Percentiles rank a stretch among this genome's conserved stretches.
These are phyloP conservation scores for Pseudochirops corinnae DNA, from an alignment of 2,797 vertebrate species.

Conservation along the genomic window DNA sequence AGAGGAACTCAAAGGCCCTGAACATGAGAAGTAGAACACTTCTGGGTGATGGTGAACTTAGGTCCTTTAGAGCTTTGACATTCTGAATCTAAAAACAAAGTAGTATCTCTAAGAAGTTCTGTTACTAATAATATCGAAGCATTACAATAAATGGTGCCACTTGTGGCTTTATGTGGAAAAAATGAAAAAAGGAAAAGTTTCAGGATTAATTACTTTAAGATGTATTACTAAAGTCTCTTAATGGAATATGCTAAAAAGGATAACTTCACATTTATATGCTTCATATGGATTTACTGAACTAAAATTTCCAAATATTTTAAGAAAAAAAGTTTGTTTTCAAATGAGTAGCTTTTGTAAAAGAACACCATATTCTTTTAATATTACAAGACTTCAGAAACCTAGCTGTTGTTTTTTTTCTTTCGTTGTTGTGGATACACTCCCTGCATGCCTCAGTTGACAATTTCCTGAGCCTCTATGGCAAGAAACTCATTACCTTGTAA, in stretches of 20 bases:
- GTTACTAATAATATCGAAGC: slow-evolving; percentile 44
- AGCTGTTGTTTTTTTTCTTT: neutral
- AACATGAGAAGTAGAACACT: neutral
- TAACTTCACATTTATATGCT: slow-evolving; percentile 49
- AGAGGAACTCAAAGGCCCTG: neutral
- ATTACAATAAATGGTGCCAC: neutral
- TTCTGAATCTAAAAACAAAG: neutral
- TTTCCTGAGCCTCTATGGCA: neutral
- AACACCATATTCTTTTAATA: neutral
- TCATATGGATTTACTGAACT: slow-evolving; percentile 23
- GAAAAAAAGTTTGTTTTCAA: slow-evolving; percentile 49
- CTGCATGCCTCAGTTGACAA: neutral
- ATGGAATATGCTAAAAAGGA: slow-evolving; percentile 38
- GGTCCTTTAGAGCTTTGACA: neutral
- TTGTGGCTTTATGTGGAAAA: slow-evolving; percentile 58
- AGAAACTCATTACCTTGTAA: neutral
- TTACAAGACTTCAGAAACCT: neutral
- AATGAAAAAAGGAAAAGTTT: slow-evolving; percentile 42
- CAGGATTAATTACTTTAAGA: slow-evolving; percentile 65
- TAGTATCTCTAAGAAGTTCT: neutral
- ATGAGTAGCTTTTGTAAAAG: neutral
- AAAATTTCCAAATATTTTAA: slow-evolving; percentile 51
- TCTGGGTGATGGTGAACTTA: neutral
- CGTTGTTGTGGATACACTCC: neutral
- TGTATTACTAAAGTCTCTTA: slow-evolving; percentile 47